These are phyloP conservation scores for Struthio camelus DNA, from an alignment of 2,113 vertebrate genomes.

Conservation along the genomic window DNA sequence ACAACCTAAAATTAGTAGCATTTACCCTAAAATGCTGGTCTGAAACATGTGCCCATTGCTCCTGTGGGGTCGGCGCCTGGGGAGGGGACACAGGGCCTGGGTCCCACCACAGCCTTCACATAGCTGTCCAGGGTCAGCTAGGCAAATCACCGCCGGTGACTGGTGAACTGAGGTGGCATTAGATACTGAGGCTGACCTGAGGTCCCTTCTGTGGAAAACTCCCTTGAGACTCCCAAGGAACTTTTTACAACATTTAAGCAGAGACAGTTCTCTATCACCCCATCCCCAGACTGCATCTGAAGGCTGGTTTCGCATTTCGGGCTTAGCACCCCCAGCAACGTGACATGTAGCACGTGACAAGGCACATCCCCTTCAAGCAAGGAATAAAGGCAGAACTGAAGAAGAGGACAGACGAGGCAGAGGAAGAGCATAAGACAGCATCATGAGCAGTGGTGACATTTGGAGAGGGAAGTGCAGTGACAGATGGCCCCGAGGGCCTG, in stretches of 20 bases:
- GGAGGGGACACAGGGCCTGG: not conserved
- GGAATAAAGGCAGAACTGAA: not conserved
- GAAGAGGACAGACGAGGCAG: no score
- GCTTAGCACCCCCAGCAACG: not conserved
- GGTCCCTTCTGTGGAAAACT: not conserved
- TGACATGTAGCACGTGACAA: fast-evolving
- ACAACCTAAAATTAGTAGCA: not conserved
- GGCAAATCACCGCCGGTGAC: not conserved
- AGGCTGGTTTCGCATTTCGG: fast-evolving
- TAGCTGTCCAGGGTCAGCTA: no score
- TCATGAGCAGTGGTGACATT: not conserved
- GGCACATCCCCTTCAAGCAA: not conserved
- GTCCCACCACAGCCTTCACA: not conserved
- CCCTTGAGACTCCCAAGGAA: no score
- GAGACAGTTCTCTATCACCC: not conserved
- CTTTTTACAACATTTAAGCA: not conserved
- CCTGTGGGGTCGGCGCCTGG: fast-evolving
- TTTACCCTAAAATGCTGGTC: not conserved
- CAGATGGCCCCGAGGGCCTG: not conserved
- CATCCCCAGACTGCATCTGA: not conserved
- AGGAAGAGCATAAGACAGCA: not conserved
- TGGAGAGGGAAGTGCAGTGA: not conserved
- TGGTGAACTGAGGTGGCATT: not conserved
- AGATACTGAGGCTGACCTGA: not conserved
- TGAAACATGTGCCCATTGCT: not conserved